These are phyloP conservation scores for Asobara japonica DNA, from an alignment of 1,140 invertebrate genomes.

Conservation along the genomic window DNA sequence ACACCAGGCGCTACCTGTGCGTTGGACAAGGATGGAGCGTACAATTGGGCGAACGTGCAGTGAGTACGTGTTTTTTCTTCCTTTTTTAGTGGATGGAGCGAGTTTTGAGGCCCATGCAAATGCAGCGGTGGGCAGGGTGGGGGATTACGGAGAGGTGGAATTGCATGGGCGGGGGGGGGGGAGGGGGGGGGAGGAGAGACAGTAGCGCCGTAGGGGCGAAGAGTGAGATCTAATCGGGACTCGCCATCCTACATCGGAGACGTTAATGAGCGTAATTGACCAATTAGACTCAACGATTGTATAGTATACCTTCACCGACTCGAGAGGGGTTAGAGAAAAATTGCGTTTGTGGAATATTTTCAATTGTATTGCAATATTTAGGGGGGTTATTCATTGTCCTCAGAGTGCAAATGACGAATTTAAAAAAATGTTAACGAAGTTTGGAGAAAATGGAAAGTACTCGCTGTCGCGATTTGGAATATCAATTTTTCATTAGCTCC, in stretches of 20 bases:
- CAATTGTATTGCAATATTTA: constrained; percentile 12
- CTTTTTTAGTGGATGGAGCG: not conserved
- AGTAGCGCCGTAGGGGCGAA: constrained; percentile 34
- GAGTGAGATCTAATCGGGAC: constrained; percentile 61
- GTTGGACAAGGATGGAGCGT: constrained; percentile 1
- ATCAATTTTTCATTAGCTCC: too few species aligned
- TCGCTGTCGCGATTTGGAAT: too few species aligned
- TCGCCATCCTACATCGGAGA: constrained; percentile 59
- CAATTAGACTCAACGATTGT: constrained; percentile 63
- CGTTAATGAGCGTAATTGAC: constrained; percentile 68
- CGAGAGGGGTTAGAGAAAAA: constrained; percentile 47
- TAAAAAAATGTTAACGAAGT: too few species aligned
- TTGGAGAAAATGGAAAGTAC: too few species aligned
- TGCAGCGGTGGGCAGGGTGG: not conserved
- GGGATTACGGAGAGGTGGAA: constrained; percentile 18
- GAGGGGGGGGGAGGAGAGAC: constrained; percentile 15
- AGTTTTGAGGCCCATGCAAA: constrained; percentile 27
- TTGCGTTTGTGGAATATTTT: constrained; percentile 37
- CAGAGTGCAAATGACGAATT: too few species aligned
- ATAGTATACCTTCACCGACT: constrained; percentile 20
- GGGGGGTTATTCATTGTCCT: too few species aligned
- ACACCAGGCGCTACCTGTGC: not conserved
- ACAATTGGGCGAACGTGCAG: constrained; percentile 16
- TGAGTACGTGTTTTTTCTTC: too few species aligned
- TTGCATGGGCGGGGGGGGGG: too few species aligned